phyloP scores from a whole-genome alignment of 2,888 invertebrate genomes.

The Bombyx huttoni region DNA sequence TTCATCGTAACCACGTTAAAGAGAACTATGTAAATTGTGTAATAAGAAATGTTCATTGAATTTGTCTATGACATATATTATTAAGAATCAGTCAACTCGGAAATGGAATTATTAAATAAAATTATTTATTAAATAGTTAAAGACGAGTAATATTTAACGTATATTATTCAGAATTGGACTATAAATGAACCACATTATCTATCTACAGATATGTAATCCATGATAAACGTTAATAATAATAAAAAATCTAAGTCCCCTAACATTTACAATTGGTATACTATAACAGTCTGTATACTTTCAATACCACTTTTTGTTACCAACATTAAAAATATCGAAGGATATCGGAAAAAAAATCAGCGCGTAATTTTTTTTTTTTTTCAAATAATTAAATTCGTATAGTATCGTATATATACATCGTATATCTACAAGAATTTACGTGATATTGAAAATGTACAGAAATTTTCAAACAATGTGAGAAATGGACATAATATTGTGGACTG shows the following conservation, averaged over 20 bases:
- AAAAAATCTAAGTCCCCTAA: constrained; percentile 64
- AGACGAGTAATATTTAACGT: constrained; percentile 55
- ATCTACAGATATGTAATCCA: constrained; percentile 73
- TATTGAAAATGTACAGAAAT: constrained; percentile 50
- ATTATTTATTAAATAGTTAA: constrained; percentile 31
- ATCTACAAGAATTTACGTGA: constrained; percentile 21
- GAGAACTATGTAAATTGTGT: no score
- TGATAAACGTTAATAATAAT: constrained; percentile 66
- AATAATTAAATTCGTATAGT: no score
- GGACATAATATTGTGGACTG: constrained; percentile 34
- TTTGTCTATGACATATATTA: constrained; percentile 42
- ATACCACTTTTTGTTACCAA: constrained; percentile 22
- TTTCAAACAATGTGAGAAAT: constrained; percentile 44
- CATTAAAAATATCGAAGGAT: not conserved
- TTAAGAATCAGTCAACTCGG: constrained; percentile 60
- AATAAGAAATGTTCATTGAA: constrained; percentile 6
- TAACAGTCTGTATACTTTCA: constrained; percentile 52
- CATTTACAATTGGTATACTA: constrained; percentile 43
- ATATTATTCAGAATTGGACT: constrained; percentile 68
- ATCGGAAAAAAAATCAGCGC: no score
- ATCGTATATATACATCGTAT: no score
- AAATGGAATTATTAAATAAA: constrained; percentile 46
- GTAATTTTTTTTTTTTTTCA: no score
- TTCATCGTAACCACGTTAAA: no score
- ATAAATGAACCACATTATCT: constrained; percentile 66